A percentile compares a stretch with the other conserved stretches of the same genome.
phyloP scores from a whole-genome alignment of 2,888 invertebrate species.

The Stratiomys singularior region DNA sequence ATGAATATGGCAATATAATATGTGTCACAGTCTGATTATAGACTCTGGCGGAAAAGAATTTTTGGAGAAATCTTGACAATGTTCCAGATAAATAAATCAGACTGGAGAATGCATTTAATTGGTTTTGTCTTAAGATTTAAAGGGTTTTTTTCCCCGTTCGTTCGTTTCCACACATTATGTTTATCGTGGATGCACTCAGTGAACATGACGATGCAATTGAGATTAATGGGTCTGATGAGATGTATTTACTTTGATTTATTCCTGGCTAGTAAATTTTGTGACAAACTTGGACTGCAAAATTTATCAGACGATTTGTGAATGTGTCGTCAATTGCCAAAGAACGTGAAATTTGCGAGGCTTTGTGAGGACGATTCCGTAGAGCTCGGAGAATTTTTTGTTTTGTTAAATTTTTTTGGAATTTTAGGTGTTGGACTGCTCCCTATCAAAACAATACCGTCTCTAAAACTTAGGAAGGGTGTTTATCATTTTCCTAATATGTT shows the following conservation, averaged over 20 bases:
- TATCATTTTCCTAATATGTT: too few relatives aligned
- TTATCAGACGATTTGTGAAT: conserved; percentile 34
- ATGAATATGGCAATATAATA: conserved; percentile 35
- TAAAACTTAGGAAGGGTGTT: background rate
- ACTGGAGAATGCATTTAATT: conserved; percentile 45
- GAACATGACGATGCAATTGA: conserved; percentile 26
- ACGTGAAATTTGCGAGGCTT: background rate
- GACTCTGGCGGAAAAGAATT: conserved; percentile 20
- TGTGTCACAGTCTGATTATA: conserved; percentile 38
- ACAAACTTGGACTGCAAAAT: background rate
- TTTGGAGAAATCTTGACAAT: conserved; percentile 36
- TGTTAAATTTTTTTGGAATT: background rate
- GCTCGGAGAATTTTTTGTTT: too few relatives aligned
- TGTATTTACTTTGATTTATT: background rate
- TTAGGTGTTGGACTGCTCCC: background rate
- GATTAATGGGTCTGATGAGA: conserved; percentile 43
- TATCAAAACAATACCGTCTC: background rate
- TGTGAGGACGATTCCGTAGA: too few relatives aligned
- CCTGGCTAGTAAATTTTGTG: background rate
- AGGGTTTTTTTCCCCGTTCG: conserved; percentile 30
- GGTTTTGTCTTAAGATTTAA: conserved; percentile 46
- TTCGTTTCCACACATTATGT: background rate
- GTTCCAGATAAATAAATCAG: conserved; percentile 44
- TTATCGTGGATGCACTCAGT: conserved; percentile 29
- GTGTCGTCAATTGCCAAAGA: conserved; percentile 13